Base-by-base conservation (phyloP, 2,797 vertebrate genomes). In the Lepilemur ruficaudatus region DNA sequence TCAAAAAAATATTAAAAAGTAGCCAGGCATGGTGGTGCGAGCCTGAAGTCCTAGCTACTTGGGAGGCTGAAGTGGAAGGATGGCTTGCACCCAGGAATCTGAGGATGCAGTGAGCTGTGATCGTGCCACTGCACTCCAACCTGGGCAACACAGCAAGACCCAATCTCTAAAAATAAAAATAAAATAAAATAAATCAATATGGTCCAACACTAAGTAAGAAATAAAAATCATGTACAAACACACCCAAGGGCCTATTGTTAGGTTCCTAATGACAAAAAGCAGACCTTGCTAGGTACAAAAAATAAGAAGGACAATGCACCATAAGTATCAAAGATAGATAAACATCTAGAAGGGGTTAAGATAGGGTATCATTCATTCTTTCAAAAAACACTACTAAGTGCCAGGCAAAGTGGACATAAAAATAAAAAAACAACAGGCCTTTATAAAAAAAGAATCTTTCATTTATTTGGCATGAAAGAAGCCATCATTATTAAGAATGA, bases 251-350 rank as follows among this genome's bases (percentile, higher is more conserved):
- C 11, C 59, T 82, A 11, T 43, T 57, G 20, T 79, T 89, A 92
- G 38, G 22, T 93, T 93, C n/a, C 84, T 69, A 96, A 85, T 67
- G 28, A 96, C 67, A 97, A 95, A 96, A 85, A 65, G 38, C 35
- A 95, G 50, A 83, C 23, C 65, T 14, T 76, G 25, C 32, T 91
- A 86, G 76, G 30, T 92, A 84, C 23, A 94, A 59, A 96, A 92
- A 94, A 80, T 43, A 43, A 86, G 46, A 90, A 92, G 43, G 67
- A 55, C 46, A 92, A 89, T 59, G 14, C 1, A 95, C 15, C 30
- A 86, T 61, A 93, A 97, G 80, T 73, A 94, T 43, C 57, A 95
- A 94, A 94, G 35, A 91, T 79, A 69, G 28, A 89, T 32, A 52
- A 87, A 96, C 88, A 95, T 85, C n/a, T 82, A 76, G 38, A 81